Evolutionary conservation across 1,140 invertebrate species (phyloP).

Genomic region (Linepithema humile): DNA sequence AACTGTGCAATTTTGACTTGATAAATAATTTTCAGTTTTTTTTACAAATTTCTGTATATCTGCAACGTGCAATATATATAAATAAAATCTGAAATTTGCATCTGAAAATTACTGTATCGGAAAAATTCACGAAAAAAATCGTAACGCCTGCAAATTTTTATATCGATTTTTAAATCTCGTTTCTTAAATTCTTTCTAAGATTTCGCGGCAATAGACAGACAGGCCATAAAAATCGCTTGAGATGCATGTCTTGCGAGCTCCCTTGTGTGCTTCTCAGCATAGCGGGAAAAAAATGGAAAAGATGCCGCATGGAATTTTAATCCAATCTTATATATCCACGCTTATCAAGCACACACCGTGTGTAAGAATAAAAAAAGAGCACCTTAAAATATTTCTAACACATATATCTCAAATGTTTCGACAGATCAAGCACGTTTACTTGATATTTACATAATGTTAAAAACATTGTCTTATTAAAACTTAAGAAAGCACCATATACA

Average conservation of each 20-base stretch:
- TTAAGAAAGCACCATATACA: neutral
- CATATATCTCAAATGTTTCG: neutral
- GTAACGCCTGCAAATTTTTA: no score
- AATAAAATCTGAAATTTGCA: no score
- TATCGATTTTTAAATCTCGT: no score
- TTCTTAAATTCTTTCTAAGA: conserved; percentile 4
- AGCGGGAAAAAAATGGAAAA: conserved; percentile 73
- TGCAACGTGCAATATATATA: neutral
- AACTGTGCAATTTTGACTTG: neutral
- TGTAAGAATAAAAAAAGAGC: neutral
- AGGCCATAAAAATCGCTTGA: conserved; percentile 73
- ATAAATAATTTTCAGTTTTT: neutral
- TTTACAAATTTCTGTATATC: neutral
- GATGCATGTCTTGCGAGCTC: conserved; percentile 73
- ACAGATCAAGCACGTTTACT: neutral
- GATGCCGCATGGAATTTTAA: conserved; percentile 77
- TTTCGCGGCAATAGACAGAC: conserved; percentile 50
- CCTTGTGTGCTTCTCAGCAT: conserved; percentile 68
- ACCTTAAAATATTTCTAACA: neutral
- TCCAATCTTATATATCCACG: conserved; percentile 52
- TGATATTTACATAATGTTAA: neutral
- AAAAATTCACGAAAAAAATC: no score
- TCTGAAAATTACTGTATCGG: neutral
- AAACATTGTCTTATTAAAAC: neutral
- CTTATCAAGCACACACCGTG: neutral